Evolutionary conservation across 2,113 vertebrate genomes (phyloP).

Genomic region (Actenoides hombroni): DNA sequence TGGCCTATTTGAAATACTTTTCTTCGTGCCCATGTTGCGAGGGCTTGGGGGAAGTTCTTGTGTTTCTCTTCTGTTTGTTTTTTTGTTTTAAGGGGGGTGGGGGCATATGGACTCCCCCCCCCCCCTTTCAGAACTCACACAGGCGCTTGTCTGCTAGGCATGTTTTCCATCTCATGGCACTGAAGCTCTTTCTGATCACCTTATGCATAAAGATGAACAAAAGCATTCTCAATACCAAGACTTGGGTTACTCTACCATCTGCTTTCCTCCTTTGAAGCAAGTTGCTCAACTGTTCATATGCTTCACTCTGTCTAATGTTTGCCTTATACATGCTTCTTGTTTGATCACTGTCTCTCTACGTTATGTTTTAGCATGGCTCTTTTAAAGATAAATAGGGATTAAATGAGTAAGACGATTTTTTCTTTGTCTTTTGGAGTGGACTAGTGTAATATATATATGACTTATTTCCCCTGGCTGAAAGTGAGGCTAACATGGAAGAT

Average conservation of each 20-base stretch:
- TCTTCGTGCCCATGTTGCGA: not conserved
- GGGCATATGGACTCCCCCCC: too few relatives aligned
- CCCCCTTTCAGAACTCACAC: not conserved
- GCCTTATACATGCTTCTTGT: not conserved
- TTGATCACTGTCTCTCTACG: not conserved
- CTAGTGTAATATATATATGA: too few relatives aligned
- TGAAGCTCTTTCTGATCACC: not conserved
- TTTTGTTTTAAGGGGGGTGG: not conserved
- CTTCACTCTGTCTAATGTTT: not conserved
- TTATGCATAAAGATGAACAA: not conserved
- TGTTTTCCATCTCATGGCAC: not conserved
- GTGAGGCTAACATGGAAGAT: not conserved
- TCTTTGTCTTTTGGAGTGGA: not conserved
- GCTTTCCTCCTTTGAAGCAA: not conserved
- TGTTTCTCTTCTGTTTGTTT: not conserved
- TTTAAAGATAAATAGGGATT: not conserved
- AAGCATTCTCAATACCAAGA: not conserved
- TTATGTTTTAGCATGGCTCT: not conserved
- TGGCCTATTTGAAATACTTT: not conserved
- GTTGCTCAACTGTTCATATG: not conserved
- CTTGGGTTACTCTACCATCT: not conserved
- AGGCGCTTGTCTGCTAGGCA: not conserved
- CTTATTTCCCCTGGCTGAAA: not conserved
- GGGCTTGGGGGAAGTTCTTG: not conserved
- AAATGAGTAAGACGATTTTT: not conserved